Base-by-base conservation (phyloP, 2,113 vertebrate species). In the Cheirogaleus medius region DNA sequence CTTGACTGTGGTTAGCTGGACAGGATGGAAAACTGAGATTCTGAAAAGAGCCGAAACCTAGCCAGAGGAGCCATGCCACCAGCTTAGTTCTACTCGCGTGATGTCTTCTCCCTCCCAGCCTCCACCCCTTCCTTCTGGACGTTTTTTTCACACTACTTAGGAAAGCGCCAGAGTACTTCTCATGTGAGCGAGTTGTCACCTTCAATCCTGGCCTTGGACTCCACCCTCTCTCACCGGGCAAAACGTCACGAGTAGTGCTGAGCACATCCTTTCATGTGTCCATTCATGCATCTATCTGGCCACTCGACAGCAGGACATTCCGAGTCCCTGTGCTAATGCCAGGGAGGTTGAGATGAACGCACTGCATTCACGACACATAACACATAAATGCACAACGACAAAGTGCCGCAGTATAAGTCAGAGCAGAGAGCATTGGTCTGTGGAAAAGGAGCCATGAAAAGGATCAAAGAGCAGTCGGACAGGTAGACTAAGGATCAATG, bases 241-340 rank as follows among this genome's bases (percentile, higher is more conserved):
- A 58, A 60, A 91, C 18, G 5, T 42, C 17, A 6, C 0, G 25
- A 29, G 81, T 18, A 49, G 27, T 7, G 77, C 58, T 34, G 44
- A 81, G 44, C 7, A 7, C 17, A 8, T 66, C 54, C 87, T 29
- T 34, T 17, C 37, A 8, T 5, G 32, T 8, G 15, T 54, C 80
- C 6, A 11, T 18, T 32, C 58, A 14, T 29, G 54, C 42, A 9
- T 34, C 37, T 23, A 21, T 39, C 37, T 11, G 9, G 5, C 47
- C 4, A 0, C 56, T 82, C 56, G 0, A 25, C 25, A 37, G 4
- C 25, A 60, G 52, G 27, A 25, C 25, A 7, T 3, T 15, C 54
- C 27, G 56, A n/a, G 34, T 49, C 60, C 52, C 60, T 23, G 25
- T 39, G n/a, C 47, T 47, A 77, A 69, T n/a, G 13, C 74, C 73